phyloP scores from a whole-genome alignment of 1,140 invertebrate genomes.

The Ephestia elutella region DNA sequence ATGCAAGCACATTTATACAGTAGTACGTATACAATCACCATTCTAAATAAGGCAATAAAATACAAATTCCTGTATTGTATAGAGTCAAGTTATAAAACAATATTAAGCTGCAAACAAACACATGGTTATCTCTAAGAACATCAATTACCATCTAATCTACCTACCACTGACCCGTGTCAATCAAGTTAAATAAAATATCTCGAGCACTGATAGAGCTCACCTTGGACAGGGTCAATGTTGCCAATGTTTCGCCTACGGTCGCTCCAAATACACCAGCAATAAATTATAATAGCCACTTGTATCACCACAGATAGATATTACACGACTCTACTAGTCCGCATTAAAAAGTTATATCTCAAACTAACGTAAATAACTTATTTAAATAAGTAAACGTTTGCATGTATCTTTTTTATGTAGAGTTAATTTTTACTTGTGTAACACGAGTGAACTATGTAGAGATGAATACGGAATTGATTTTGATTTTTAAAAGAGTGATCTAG shows the following conservation, averaged over 20 bases:
- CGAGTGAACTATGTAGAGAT: conserved; percentile 11
- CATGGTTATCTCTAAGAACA: neutral
- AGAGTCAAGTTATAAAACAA: too few species aligned
- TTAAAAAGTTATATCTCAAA: conserved; percentile 8
- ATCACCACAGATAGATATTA: neutral
- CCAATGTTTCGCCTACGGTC: conserved; percentile 43
- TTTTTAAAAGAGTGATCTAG: conserved; percentile 8
- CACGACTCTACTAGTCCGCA: neutral
- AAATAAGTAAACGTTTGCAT: neutral
- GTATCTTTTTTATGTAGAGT: too few species aligned
- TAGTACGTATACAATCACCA: too few species aligned
- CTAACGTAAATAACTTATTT: neutral
- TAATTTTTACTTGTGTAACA: neutral
- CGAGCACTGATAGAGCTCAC: conserved; percentile 30
- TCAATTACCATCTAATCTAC: neutral
- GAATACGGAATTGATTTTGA: conserved; percentile 13
- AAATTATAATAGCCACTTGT: conserved; percentile 3
- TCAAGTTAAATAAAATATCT: conserved; percentile 8
- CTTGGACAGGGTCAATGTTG: conserved; percentile 56
- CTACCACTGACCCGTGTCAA: neutral
- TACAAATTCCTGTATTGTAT: too few species aligned
- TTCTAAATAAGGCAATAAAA: too few species aligned
- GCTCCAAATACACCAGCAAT: conserved; percentile 10
- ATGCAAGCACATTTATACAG: too few species aligned
- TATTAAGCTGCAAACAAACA: too few species aligned